Base-by-base conservation (phyloP, 2,797 vertebrate species). In the Bryconaethiops microstoma region DNA sequence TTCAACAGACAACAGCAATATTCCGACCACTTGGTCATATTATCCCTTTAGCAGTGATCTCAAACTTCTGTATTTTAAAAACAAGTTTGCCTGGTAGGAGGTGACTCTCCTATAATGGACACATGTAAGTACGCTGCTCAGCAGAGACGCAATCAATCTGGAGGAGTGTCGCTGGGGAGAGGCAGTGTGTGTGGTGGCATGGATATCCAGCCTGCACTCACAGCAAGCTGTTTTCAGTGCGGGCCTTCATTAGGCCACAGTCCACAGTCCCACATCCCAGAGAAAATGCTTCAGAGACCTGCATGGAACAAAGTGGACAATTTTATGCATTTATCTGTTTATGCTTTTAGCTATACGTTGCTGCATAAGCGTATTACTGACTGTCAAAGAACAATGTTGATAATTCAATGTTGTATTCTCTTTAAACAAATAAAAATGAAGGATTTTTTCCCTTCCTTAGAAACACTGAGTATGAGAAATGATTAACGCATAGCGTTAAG, bases 151-250 rank as follows among this genome's bases (percentile, higher is more conserved):
- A 78, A 75, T 25, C 39, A 3, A 60, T 25, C 76, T 19, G 57
- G 64, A 74, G 76, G 76, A 65, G 89, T 82, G 85, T 82, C 80
- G 57, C 76, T 54, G 76, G 74, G 35, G 82, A 88, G 87, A 68
- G 74, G 88, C 85, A 90, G 87, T 60, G 80, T 89, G 54, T 77
- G 86, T 74, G 0, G 79, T 87, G 92, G 91, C 90, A 14, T 54
- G 81, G 76, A 79, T 81, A 90, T 95, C 94, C 62, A 85, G 92
- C 71, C 65, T 29, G 89, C 86, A 88, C 93, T 86, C 59, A 87
- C 93, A 94, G 93, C 85, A 16, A 55, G 83, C 89, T 92, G 94
- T 90, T 95, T 94, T 90, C 86, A 87, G 91, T 78, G 86, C 89
- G 57, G 76, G 81, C 93, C 91, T 92, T 95, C 94, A 95, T 94